Evolutionary conservation across 2,797 vertebrate species (phyloP).

Genomic region (Acipenser ruthenus): DNA sequence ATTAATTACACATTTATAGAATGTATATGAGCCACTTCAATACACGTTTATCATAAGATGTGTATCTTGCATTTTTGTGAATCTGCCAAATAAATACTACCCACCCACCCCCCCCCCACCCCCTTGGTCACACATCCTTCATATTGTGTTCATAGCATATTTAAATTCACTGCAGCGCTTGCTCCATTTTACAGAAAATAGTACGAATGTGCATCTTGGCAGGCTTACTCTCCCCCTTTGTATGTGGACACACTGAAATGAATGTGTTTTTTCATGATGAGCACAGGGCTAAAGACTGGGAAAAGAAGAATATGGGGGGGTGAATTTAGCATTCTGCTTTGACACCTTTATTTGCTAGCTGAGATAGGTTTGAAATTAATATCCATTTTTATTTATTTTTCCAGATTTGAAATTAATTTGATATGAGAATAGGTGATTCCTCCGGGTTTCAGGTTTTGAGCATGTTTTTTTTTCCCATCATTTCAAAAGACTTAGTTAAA

Average conservation of each 20-base stretch:
- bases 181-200: slow-evolving; percentile 9
- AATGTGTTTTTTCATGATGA: slow-evolving; percentile 3
- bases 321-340: not conserved
- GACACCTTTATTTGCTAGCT: too few relatives aligned
- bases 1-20: too few relatives aligned
- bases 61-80: not conserved
- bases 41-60: too few relatives aligned
- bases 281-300: not conserved
- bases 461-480: too few relatives aligned
- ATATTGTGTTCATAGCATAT: slow-evolving; percentile 10
- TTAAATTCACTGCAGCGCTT: slow-evolving; percentile 9
- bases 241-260: slow-evolving; percentile 5
- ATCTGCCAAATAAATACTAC: slow-evolving; percentile 7
- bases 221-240: not conserved
- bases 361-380: too few relatives aligned
- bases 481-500: too few relatives aligned
- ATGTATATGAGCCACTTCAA: too few relatives aligned
- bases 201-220: slow-evolving; percentile 1
- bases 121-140: slow-evolving; percentile 7
- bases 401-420: too few relatives aligned
- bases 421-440: too few relatives aligned
- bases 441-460: too few relatives aligned
- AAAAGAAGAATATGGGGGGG: not conserved
- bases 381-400: too few relatives aligned
- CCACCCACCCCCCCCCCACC: too few relatives aligned